Conservation (phyloP, 2,888 invertebrate genomes). For the Eristalinus sepulchralis region DNA sequence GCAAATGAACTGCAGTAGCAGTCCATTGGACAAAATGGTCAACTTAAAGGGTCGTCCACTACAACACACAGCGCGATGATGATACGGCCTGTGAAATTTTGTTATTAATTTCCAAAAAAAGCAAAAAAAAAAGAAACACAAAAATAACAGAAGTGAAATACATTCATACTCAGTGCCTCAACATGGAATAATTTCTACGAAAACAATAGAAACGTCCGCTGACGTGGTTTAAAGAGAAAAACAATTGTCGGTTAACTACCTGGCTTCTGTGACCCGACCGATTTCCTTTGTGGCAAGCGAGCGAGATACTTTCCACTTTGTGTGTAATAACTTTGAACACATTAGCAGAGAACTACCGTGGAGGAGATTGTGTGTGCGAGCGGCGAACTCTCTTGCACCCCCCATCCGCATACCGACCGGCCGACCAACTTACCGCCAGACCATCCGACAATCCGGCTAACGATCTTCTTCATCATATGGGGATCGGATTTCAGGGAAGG, state of each 20-base stretch:
- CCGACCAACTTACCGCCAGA: background rate
- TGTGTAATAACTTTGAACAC: slow-evolving; percentile 57
- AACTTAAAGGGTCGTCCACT: slow-evolving; percentile 59
- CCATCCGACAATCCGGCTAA: background rate
- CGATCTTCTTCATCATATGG: slow-evolving; percentile 26
- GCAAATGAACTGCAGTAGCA: slow-evolving; percentile 63
- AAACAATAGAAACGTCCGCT: slow-evolving; percentile 66
- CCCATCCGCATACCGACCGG: slow-evolving; percentile 11
- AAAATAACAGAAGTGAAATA: slow-evolving; percentile 51
- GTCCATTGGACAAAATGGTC: slow-evolving; percentile 70
- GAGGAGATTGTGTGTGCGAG: slow-evolving; percentile 18
- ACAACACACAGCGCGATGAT: slow-evolving; percentile 28
- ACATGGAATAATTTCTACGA: slow-evolving; percentile 65
- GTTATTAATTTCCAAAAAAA: slow-evolving; percentile 67
- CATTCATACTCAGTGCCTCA: slow-evolving; percentile 29
- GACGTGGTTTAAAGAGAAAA: slow-evolving; percentile 61
- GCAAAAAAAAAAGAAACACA: slow-evolving; percentile 16
- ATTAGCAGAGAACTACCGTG: slow-evolving; percentile 40
- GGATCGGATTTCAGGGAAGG: slow-evolving; percentile 47
- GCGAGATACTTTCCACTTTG: slow-evolving; percentile 62
- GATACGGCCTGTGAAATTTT: slow-evolving; percentile 65
- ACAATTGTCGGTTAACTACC: slow-evolving; percentile 69
- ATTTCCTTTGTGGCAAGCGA: slow-evolving; percentile 56
- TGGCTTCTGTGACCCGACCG: slow-evolving; percentile 69
- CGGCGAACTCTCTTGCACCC: background rate